Evolutionary conservation across 2,888 invertebrate species (phyloP), one percentile per base, ranked within the genome.

Genomic region (Drosophila mayaguana): DNA sequence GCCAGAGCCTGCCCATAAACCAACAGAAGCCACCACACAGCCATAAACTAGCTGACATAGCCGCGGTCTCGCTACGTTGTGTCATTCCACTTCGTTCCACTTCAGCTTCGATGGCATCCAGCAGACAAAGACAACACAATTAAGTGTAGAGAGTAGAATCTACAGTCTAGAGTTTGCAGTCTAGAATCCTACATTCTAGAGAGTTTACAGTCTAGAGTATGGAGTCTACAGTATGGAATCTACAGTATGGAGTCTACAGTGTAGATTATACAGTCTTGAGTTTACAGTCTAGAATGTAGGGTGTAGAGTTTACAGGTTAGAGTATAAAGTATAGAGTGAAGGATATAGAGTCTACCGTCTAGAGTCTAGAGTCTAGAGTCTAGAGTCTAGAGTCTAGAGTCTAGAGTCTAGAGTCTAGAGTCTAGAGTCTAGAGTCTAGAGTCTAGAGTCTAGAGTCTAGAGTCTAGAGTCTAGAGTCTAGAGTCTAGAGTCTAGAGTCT

Each of bases 21-120:
- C 63, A 60, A 48, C 46, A 56, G 60, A 34, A 28, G 18, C 62
- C 55, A 57, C 45, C 60, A 59, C 63, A 62, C 63, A 62, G 69
- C 64, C 63, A 63, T 84, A 85, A 85, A 84, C 64, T 54, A 54
- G 54, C 38, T 38, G 38, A 2, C 38, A 53, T 22, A 22, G 53
- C 48, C 54, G 51, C 57, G 66, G 48, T 55, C 43, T 63, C 32
- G 50, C 59, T 56, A 54, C 43, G 45, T 43, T n/a, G 59, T 76
- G 62, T 50, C 63, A 78, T 73, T 43, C 20, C 63, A 61, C 6
- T 22, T 38, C 56, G 12, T 66, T 56, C 22, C 42, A 12, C 14
- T n/a, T 34, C 20, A 18, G 28, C 18, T 28, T 28, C 12, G 4
- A 25, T n/a, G n/a, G n/a, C 12, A 11, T 14, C 3, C 28, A 22